Evolutionary conservation across 2,113 vertebrate genomes (phyloP).

Genomic region (Syngnathus floridae): DNA sequence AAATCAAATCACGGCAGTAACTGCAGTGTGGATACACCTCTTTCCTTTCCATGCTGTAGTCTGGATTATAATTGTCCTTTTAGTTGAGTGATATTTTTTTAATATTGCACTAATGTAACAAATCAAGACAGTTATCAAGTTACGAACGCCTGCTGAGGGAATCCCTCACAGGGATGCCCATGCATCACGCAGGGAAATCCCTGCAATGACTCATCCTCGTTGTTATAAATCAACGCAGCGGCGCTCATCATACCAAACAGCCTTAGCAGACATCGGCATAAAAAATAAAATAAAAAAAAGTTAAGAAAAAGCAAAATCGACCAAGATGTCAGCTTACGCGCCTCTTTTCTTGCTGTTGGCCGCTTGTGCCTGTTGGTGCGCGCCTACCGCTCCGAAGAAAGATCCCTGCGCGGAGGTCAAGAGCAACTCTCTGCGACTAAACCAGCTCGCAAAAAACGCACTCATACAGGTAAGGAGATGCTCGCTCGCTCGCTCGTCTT

Average conservation of each 20-base stretch:
- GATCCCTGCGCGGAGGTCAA: constrained; percentile 5
- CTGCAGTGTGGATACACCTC: neutral
- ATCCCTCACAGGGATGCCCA: constrained; percentile 17
- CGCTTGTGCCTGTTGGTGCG: neutral
- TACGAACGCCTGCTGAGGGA: constrained; percentile 27
- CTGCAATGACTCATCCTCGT: constrained; percentile 38
- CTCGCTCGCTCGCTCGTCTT: too few species aligned
- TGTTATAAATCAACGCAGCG: neutral
- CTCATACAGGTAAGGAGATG: constrained; percentile 32
- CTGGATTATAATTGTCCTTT: neutral
- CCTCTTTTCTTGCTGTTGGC: constrained; percentile 7
- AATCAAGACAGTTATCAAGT: neutral
- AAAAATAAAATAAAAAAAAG: neutral
- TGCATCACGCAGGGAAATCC: constrained; percentile 42
- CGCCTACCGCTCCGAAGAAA: constrained; percentile 16
- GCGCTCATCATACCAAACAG: neutral
- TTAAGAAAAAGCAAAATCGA: neutral
- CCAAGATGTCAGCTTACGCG: constrained; percentile 23
- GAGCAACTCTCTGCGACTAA: constrained; percentile 32
- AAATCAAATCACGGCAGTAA: neutral
- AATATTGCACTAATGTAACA: neutral
- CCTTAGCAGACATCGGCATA: neutral
- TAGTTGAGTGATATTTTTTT: neutral
- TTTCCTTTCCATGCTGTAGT: neutral
- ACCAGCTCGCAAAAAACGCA: constrained; percentile 15